Percentiles rank a stretch among this genome's conserved stretches.
Evolutionary conservation across 1,140 invertebrate species (phyloP).

Genomic region (Adelges cooleyi): DNA sequence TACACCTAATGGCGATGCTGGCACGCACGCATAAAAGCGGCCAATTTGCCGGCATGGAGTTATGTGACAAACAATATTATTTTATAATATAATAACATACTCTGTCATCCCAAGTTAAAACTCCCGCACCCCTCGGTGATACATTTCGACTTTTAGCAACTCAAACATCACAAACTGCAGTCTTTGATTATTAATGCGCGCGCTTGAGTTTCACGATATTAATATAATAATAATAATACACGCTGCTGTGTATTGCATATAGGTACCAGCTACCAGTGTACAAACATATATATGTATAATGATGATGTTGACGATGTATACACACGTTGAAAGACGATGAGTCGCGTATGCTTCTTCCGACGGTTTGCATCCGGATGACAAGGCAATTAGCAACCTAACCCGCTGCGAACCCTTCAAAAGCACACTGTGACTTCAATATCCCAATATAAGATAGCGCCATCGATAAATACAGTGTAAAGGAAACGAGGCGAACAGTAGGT

Average conservation of each 20-base stretch:
- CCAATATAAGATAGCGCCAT: no score
- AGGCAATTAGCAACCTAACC: conserved; percentile 19
- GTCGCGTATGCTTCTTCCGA: background rate
- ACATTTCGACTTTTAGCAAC: background rate
- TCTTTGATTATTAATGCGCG: background rate
- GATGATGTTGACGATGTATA: background rate
- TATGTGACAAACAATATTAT: conserved; percentile 1
- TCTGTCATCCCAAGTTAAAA: background rate
- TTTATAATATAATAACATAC: background rate
- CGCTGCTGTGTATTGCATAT: background rate
- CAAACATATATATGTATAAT: no score
- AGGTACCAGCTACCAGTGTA: no score
- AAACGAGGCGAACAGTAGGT: no score
- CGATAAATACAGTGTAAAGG: no score
- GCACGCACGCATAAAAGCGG: background rate
- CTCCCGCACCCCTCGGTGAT: background rate
- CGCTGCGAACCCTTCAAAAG: conserved; percentile 13
- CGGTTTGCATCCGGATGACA: conserved; percentile 12
- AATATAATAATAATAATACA: background rate
- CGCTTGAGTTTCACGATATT: background rate
- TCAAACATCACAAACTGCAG: background rate
- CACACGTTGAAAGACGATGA: background rate
- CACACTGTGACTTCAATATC: background rate
- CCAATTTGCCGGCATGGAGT: background rate
- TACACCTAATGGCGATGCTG: no score